These are phyloP conservation scores for Nudaria mundana DNA, from an alignment of 2,888 invertebrate genomes.

Conservation along the genomic window DNA sequence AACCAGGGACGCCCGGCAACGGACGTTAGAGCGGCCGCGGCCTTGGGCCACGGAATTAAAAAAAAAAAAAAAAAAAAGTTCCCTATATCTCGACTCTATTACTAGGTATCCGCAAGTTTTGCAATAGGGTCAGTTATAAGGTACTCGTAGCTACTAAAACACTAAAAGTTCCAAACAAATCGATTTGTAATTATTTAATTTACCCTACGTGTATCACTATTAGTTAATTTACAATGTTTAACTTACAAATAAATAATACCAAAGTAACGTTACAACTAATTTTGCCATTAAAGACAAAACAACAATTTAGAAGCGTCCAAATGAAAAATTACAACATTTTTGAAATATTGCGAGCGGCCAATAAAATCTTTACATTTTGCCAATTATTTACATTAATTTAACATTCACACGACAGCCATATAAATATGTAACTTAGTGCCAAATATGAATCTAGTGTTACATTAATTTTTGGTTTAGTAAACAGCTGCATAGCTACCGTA, in stretches of 20 bases:
- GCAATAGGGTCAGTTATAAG: too few species aligned
- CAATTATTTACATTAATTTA: constrained; percentile 24
- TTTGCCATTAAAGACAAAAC: constrained; percentile 58
- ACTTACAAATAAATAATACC: constrained; percentile 79
- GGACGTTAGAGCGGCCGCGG: too few species aligned
- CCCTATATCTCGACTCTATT: too few species aligned
- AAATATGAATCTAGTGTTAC: constrained; percentile 29
- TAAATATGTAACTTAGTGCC: constrained; percentile 27
- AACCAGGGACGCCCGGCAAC: too few species aligned
- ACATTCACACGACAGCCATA: constrained; percentile 29
- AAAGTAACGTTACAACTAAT: constrained; percentile 71
- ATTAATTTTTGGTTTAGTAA: constrained; percentile 45
- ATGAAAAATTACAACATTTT: constrained; percentile 51
- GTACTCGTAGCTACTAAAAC: too few species aligned
- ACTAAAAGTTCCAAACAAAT: not conserved
- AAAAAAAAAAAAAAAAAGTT: too few species aligned
- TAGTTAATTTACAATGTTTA: constrained; percentile 79
- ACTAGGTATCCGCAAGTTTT: too few species aligned
- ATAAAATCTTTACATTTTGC: constrained; percentile 43
- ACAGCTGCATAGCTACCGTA: constrained; percentile 40
- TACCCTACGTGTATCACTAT: constrained; percentile 64
- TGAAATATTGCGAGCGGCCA: constrained; percentile 42
- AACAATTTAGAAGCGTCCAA: constrained; percentile 63
- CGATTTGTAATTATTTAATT: constrained; percentile 46
- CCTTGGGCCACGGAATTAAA: too few species aligned